Evolutionary conservation across 2,113 vertebrate genomes (phyloP), one percentile per base, ranked within the genome.

Genomic region (Malurus melanocephalus): DNA sequence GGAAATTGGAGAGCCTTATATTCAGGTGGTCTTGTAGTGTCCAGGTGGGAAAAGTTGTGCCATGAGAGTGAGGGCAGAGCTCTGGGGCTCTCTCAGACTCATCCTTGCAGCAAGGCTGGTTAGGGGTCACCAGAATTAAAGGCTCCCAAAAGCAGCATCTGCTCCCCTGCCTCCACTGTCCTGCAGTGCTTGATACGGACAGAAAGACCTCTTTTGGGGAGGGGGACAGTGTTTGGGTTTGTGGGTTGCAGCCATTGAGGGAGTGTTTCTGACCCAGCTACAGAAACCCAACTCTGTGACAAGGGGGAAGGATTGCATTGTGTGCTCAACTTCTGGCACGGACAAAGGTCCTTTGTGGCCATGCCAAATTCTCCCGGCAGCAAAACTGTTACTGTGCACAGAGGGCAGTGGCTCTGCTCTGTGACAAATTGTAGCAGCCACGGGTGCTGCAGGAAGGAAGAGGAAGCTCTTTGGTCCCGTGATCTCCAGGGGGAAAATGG

Each of bases 331-430:
- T 93, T 65, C 86, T 95, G 92, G 83, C 67, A 56, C 0, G 20
- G 82, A 96, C 95, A 95, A 93, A 94, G 92, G 90, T 94, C 94
- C 74, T 94, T 93, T 95, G 93, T 94, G 90, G 71, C 80, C 0
- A 1, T 92, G 93, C 94, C 95, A 96, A 52, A 84, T 90, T 72
- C 83, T 90, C 51, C 69, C 35, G 23, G 38, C 82, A 88, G 85
- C 80, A 79, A 7, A 80, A 35, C 80, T 73, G 57, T 86, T 75
- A 68, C 73, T 91, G 73, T 86, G 88, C 80, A 11, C 90, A 93
- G 91, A 91, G 89, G 89, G 94, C 94, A 94, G 52, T 20, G 38
- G 32, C 80, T 87, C 32, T 94, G 91, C 64, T 68, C 73, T 80
- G 77, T 68, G 76, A 72, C 61, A 80, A 71, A 69, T 30, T 14